A percentile compares a stretch with the other conserved stretches of the same genome.
Conservation (phyloP, 2,888 invertebrate species). For the Alloplasta piceator region DNA sequence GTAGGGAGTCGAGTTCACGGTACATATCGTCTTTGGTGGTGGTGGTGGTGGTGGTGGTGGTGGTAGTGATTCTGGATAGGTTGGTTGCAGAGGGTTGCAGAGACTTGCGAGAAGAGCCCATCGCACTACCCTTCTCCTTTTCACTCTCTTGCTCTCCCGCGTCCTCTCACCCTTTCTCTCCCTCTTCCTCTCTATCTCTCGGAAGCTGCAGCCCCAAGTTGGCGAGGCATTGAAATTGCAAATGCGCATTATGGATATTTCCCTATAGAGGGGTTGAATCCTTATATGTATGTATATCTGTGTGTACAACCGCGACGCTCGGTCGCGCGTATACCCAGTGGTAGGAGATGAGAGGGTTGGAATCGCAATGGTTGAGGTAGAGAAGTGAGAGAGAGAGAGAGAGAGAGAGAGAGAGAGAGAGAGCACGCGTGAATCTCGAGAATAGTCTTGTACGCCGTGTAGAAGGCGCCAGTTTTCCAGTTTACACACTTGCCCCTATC, state of each 20-base stretch:
- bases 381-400: conserved; percentile 45
- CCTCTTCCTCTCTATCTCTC: background rate
- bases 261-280: conserved; percentile 80
- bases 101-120: conserved; percentile 49
- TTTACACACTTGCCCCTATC: conserved; percentile 42
- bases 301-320: conserved; percentile 64
- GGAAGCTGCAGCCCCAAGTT: conserved; percentile 73
- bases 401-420: too few species aligned
- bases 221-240: conserved; percentile 83
- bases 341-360: background rate
- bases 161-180: conserved; percentile 18
- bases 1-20: conserved; percentile 39
- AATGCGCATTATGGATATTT: conserved; percentile 84
- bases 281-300: conserved; percentile 67
- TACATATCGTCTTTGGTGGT: conserved; percentile 38
- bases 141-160: conserved; percentile 35
- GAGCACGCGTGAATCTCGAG: conserved; percentile 61
- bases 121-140: conserved; percentile 52
- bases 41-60: conserved; percentile 14
- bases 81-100: conserved; percentile 43
- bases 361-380: conserved; percentile 2
- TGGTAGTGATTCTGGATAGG: conserved; percentile 58
- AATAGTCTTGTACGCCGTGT: conserved; percentile 36
- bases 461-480: conserved; percentile 43
- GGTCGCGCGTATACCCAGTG: conserved; percentile 57